phyloP scores from a whole-genome alignment of 2,113 vertebrate genomes.

The Scatophagus argus region DNA sequence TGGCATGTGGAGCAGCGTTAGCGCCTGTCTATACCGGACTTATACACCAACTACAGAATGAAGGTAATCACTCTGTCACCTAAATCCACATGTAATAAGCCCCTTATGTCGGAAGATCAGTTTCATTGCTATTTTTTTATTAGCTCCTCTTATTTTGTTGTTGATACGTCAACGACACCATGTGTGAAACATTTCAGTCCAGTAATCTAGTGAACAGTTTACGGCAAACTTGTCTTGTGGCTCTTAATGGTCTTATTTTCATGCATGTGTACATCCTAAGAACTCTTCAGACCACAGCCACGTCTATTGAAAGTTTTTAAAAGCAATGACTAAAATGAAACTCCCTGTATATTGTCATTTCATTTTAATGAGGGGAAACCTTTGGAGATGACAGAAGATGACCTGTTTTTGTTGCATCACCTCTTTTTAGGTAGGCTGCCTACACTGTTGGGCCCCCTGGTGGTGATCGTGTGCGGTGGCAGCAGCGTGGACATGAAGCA shows the following conservation, averaged over 20 bases:
- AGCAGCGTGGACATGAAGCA: conserved; percentile 80
- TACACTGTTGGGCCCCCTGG: conserved; percentile 69
- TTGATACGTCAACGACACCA: not conserved
- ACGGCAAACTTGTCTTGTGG: not conserved
- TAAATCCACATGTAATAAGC: not conserved
- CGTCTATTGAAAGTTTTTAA: not conserved
- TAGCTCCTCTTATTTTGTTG: not conserved
- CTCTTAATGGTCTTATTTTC: not conserved
- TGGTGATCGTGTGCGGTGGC: conserved; percentile 86
- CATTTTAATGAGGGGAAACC: not conserved
- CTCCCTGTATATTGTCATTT: not conserved
- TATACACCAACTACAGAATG: conserved; percentile 76
- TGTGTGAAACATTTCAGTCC: not conserved
- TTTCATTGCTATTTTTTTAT: not conserved
- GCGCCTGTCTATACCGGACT: conserved; percentile 83
- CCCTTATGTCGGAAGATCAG: not conserved
- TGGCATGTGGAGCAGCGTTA: conserved; percentile 85
- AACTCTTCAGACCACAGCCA: not conserved
- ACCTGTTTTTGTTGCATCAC: not conserved
- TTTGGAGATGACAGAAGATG: not conserved
- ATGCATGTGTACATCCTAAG: not conserved
- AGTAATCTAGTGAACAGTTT: not conserved
- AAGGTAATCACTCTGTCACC: conserved; percentile 56
- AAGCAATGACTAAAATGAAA: not conserved
- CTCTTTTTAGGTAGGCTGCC: conserved; percentile 70